Evolutionary conservation across 2,888 invertebrate genomes (phyloP).

Genomic region (Teleiodes luculella): DNA sequence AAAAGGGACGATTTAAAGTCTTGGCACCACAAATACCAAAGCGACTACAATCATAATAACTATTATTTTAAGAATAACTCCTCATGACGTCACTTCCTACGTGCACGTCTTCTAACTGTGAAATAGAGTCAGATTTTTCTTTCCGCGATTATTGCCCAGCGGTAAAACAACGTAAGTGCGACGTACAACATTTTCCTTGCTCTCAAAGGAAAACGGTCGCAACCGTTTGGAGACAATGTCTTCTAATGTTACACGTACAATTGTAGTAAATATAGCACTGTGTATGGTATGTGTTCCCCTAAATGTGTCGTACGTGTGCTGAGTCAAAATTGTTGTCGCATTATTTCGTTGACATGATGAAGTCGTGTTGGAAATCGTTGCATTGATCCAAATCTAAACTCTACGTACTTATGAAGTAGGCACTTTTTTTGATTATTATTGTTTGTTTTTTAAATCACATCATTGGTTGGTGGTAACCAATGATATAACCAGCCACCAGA

Average conservation of each 20-base stretch:
- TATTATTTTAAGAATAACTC: conserved; percentile 30
- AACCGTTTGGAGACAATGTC: conserved; percentile 14
- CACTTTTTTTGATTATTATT: no score
- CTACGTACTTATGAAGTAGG: no score
- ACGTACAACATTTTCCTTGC: conserved; percentile 10
- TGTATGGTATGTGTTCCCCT: conserved; percentile 14
- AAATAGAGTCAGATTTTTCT: conserved; percentile 32
- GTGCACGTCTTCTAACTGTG: conserved; percentile 29
- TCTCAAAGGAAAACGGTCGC: conserved; percentile 15
- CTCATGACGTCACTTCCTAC: conserved; percentile 28
- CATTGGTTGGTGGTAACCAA: no score
- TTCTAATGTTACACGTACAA: conserved; percentile 22
- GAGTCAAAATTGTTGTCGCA: conserved; percentile 6
- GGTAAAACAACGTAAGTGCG: conserved; percentile 19
- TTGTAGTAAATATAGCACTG: conserved; percentile 19
- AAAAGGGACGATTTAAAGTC: no score
- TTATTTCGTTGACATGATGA: background rate
- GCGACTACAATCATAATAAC: background rate
- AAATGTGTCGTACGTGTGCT: conserved; percentile 16
- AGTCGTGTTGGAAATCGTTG: background rate
- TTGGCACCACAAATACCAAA: no score
- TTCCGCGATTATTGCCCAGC: conserved; percentile 11
- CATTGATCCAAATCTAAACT: background rate
- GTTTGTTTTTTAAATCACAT: no score
- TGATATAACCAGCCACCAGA: no score